phyloP scores from a whole-genome alignment of 2,888 invertebrate genomes.

The Pammene aurita region DNA sequence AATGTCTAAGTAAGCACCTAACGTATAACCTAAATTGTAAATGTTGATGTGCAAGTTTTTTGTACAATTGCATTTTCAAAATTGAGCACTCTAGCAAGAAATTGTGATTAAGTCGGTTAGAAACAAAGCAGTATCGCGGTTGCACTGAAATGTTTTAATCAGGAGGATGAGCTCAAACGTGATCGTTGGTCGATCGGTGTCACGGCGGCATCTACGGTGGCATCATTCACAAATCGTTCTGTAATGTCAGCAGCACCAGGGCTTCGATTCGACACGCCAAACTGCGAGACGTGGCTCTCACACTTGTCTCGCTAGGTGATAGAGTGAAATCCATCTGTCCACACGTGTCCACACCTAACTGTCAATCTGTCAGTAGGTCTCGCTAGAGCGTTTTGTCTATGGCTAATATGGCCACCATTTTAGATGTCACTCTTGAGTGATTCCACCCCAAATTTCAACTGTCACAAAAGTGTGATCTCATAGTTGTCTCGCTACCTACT shows the following conservation, averaged over 20 bases:
- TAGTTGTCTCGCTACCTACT: too few relatives aligned
- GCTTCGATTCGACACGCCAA: too few relatives aligned
- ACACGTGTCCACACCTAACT: too few relatives aligned
- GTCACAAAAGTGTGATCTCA: too few relatives aligned
- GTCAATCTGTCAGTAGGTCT: too few relatives aligned
- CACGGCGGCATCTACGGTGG: not conserved
- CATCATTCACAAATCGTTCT: not conserved
- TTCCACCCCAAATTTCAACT: too few relatives aligned
- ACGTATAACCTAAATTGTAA: not conserved
- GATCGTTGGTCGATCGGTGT: constrained; percentile 26
- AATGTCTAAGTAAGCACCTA: not conserved
- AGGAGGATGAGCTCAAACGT: constrained; percentile 38
- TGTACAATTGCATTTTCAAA: constrained; percentile 5
- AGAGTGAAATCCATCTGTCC: too few relatives aligned
- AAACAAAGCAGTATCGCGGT: constrained; percentile 21
- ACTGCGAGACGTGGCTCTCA: too few relatives aligned
- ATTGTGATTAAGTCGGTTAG: constrained; percentile 17
- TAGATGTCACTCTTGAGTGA: too few relatives aligned
- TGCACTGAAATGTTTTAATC: constrained; percentile 25
- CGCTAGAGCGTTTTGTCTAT: too few relatives aligned
- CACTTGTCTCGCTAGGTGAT: too few relatives aligned
- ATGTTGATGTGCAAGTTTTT: not conserved
- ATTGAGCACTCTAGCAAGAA: not conserved
- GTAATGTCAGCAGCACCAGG: not conserved
- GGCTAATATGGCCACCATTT: too few relatives aligned